Percentiles rank a stretch among this genome's conserved stretches.
Evolutionary conservation across 2,888 invertebrate genomes (phyloP).

Genomic region (Cremastinae sp.): DNA sequence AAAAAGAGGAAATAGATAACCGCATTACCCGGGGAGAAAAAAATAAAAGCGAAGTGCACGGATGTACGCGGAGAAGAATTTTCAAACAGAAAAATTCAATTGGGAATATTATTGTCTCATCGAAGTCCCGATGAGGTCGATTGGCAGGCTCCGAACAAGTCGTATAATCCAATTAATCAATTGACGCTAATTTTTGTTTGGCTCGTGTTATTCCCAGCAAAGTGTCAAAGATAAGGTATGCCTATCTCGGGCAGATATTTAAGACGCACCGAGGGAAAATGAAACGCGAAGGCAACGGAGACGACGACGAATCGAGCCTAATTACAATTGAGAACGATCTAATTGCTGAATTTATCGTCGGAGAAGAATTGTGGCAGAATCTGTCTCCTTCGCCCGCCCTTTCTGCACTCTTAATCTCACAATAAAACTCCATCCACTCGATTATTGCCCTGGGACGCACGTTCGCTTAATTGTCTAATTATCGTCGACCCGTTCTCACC

Average conservation of each 20-base stretch:
- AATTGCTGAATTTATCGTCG: conserved; percentile 77
- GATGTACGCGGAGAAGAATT: conserved; percentile 18
- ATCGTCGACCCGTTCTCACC: conserved; percentile 67
- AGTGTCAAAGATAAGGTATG: conserved; percentile 30
- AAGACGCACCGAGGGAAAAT: conserved; percentile 34
- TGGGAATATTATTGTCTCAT: conserved; percentile 57
- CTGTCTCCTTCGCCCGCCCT: conserved; percentile 5
- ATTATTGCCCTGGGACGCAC: conserved; percentile 70
- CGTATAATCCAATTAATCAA: conserved; percentile 73
- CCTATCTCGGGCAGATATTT: conserved; percentile 58
- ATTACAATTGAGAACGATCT: conserved; percentile 75
- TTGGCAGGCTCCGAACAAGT: conserved; percentile 28
- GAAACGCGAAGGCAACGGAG: conserved; percentile 25
- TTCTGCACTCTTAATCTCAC: conserved; percentile 37
- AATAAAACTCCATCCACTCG: conserved; percentile 65
- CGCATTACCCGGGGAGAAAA: background rate
- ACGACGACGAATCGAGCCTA: conserved; percentile 68
- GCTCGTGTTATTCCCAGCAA: conserved; percentile 75
- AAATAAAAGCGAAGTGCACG: background rate
- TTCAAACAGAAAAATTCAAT: conserved; percentile 52
- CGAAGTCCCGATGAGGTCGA: conserved; percentile 44
- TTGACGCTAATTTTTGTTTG: conserved; percentile 76
- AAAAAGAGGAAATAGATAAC: conserved; percentile 29
- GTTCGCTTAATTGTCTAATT: conserved; percentile 74
- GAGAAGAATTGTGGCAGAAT: conserved; percentile 38